Evolutionary conservation across 2,113 vertebrate species (phyloP), one percentile per base, ranked within the genome.

Genomic region (Glareola pratincola): DNA sequence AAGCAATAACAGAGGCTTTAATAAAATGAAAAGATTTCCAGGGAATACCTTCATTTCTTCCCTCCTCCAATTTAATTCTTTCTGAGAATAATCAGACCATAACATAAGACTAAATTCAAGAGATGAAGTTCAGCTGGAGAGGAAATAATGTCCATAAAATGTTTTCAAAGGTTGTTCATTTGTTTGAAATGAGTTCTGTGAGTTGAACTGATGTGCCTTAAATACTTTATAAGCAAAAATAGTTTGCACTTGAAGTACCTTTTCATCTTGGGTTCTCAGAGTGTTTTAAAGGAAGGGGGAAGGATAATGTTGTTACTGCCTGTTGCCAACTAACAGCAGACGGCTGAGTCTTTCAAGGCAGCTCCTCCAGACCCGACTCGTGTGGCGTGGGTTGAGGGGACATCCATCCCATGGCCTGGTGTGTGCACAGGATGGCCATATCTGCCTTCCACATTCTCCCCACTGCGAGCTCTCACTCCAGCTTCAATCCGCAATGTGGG

Each of bases 1-100:
- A 95, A 95, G 95, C 92, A 96, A 91, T 97, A 97, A 96, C 83
- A 95, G 95, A 91, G 51, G 41, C 89, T 94, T 96, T 86, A 95
- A 96, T 96, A 94, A 94, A 94, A 92, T 78, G 68, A 93, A 92
- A 93, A 68, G 69, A 92, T 94, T 97, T 97, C 95, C 92, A 95
- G 94, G 96, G 96, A 97, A 91, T 97, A 92, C 85, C 95, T 97
- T 95, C 77, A 91, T 92, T 86, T 93, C 94, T 95, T 94, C 81
- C 91, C 96, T 93, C 80, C 56, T 94, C 74, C 64, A 90, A 85
- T 96, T 96, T 96, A 96, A 97, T 97, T 94, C 90, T 96, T 88
- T 94, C 64, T 89, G 92, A 94, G 79, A 96, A 94, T 96, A 96
- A 96, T 96, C 94, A 95, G 85, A 96, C 94, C 95, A 94, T 96